A percentile compares a stretch with the other conserved stretches of the same genome.
Conservation (phyloP, 2,888 invertebrate species). For the Drosophila suboccidentalis region DNA sequence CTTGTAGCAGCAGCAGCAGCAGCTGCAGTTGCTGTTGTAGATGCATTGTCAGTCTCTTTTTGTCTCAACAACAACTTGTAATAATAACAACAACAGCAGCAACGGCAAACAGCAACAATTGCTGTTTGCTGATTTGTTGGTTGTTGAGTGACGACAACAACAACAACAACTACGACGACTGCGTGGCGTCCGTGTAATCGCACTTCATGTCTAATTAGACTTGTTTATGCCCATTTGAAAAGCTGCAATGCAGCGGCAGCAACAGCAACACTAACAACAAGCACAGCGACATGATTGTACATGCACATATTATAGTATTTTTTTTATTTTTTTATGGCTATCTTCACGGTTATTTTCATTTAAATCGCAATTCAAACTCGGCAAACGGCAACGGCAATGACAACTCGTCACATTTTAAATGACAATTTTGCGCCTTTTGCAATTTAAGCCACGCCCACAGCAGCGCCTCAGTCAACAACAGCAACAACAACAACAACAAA, state of each 20-base stretch:
- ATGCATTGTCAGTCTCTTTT: slow-evolving; percentile 22
- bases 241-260: slow-evolving; percentile 56
- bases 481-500: slow-evolving; percentile 17
- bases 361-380: slow-evolving; percentile 74
- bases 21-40: slow-evolving; percentile 20
- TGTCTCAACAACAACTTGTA: slow-evolving; percentile 33
- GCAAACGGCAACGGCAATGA: slow-evolving; percentile 1
- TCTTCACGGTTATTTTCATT: slow-evolving; percentile 82
- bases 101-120: slow-evolving; percentile 18
- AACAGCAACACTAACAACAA: slow-evolving; percentile 25
- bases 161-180: slow-evolving; percentile 43
- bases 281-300: slow-evolving; percentile 39
- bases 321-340: slow-evolving; percentile 67
- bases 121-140: slow-evolving; percentile 56
- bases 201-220: slow-evolving; percentile 83
- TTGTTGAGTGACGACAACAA: slow-evolving; percentile 54
- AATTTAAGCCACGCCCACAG: slow-evolving; percentile 27
- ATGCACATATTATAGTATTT: slow-evolving; percentile 47
- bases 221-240: slow-evolving; percentile 82
- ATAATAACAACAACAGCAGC: slow-evolving; percentile 28
- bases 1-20: slow-evolving; percentile 14
- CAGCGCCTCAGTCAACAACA: neutral
- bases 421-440: slow-evolving; percentile 77
- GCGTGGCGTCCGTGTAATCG: slow-evolving; percentile 79
- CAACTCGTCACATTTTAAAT: slow-evolving; percentile 73